These are phyloP conservation scores for Dermochelys coriacea DNA, from an alignment of 2,797 vertebrate species.

Conservation along the genomic window DNA sequence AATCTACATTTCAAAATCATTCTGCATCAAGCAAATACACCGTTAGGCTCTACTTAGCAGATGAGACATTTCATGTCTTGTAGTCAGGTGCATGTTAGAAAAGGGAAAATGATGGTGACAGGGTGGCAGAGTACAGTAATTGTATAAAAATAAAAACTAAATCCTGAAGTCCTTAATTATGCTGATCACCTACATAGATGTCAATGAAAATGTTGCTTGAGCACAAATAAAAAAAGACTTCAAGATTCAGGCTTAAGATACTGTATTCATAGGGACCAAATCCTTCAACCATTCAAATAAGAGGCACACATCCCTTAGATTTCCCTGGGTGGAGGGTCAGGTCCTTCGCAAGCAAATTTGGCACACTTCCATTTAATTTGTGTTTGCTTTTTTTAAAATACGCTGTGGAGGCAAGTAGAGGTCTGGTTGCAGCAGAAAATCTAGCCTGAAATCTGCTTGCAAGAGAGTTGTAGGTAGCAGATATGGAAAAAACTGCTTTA, in stretches of 20 bases:
- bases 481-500: not conserved
- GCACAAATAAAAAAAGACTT: slow-evolving; percentile 44
- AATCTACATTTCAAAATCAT: slow-evolving; percentile 72
- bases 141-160: not conserved
- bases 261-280: slow-evolving; percentile 1
- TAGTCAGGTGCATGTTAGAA: not conserved
- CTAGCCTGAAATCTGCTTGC: not conserved
- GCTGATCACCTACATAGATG: slow-evolving; percentile 6
- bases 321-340: not conserved
- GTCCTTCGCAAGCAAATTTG: not conserved
- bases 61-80: slow-evolving; percentile 15
- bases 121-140: not conserved
- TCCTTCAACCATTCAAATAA: not conserved
- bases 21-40: slow-evolving; percentile 72
- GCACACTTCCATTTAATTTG: not conserved
- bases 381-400: slow-evolving; percentile 30
- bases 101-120: slow-evolving; percentile 47
- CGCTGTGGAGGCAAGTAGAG: not conserved
- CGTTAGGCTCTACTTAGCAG: slow-evolving; percentile 61
- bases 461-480: not conserved
- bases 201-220: slow-evolving; percentile 45
- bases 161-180: slow-evolving; percentile 42
- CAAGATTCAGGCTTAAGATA: slow-evolving; percentile 9
- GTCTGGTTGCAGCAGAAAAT: not conserved
- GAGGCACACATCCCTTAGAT: not conserved